Conservation (phyloP, 2,797 vertebrate genomes). For the Discoglossus pictus region DNA sequence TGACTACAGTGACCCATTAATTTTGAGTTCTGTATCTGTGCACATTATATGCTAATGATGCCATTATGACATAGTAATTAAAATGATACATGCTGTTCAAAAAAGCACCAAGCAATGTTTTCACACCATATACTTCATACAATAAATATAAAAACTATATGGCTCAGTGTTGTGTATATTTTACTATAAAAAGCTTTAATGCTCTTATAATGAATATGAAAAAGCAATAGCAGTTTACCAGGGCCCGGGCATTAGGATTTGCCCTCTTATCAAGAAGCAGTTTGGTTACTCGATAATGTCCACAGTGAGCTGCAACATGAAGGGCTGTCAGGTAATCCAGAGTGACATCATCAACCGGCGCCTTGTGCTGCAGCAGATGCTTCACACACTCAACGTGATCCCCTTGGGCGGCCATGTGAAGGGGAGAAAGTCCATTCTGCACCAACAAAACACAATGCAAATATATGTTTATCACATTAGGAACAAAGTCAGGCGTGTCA, state of each 20-base stretch:
- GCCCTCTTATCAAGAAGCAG: slow-evolving; percentile 97
- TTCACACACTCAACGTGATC: slow-evolving; percentile 97
- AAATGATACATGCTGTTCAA: no score
- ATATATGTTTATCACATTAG: not conserved
- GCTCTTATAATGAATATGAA: slow-evolving; percentile 38
- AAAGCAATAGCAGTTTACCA: slow-evolving; percentile 73
- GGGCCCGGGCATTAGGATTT: slow-evolving; percentile 93
- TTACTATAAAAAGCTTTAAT: not conserved
- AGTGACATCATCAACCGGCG: slow-evolving; percentile 93
- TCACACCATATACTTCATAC: no score
- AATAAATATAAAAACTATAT: no score
- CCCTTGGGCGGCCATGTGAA: slow-evolving; percentile 97
- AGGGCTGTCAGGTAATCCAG: slow-evolving; percentile 94
- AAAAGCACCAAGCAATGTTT: no score
- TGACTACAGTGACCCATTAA: no score
- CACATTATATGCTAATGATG: no score
- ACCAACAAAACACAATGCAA: slow-evolving; percentile 13
- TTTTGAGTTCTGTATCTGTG: no score
- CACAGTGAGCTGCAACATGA: slow-evolving; percentile 95
- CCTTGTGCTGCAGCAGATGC: slow-evolving; percentile 91
- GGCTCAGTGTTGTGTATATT: no score
- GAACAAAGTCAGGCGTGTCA: no score
- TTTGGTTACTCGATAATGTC: slow-evolving; percentile 95
- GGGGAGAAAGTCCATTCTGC: slow-evolving; percentile 93
- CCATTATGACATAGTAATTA: no score